phyloP scores from a whole-genome alignment of 2,113 vertebrate species.

The Microcebus murinus region DNA sequence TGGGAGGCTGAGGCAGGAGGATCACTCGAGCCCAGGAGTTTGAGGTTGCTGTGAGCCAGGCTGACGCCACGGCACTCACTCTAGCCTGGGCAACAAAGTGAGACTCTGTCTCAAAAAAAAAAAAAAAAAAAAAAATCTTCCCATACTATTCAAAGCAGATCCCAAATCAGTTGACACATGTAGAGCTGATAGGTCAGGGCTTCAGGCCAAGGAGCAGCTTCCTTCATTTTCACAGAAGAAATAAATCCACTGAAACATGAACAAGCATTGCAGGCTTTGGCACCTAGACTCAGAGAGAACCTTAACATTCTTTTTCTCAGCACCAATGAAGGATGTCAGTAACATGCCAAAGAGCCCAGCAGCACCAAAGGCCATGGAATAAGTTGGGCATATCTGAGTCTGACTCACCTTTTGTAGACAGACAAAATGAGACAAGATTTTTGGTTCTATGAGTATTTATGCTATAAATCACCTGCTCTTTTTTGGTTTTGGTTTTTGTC shows the following conservation, averaged over 20 bases:
- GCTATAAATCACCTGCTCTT: neutral
- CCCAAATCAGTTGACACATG: neutral
- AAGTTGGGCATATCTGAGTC: neutral
- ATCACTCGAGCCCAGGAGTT: too few species aligned
- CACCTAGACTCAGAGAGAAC: neutral
- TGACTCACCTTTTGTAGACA: slow-evolving; percentile 26
- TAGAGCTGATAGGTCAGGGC: neutral
- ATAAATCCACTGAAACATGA: neutral
- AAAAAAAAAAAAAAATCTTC: too few species aligned
- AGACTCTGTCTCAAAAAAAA: too few species aligned
- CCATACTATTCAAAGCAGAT: neutral
- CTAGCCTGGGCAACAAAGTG: too few species aligned
- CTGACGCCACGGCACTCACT: too few species aligned
- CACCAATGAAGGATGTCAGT: neutral
- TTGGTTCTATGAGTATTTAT: slow-evolving; percentile 30
- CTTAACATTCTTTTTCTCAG: slow-evolving; percentile 2
- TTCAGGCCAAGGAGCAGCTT: neutral
- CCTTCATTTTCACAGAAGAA: neutral
- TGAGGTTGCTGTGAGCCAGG: too few species aligned
- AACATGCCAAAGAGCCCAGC: neutral
- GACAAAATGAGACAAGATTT: neutral
- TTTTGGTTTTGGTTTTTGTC: slow-evolving; percentile 37
- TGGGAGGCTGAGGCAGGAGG: too few species aligned
- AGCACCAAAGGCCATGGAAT: neutral
- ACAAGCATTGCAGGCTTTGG: neutral